These are phyloP conservation scores for Xylophagus ater DNA, from an alignment of 2,888 invertebrate genomes.

Conservation along the genomic window DNA sequence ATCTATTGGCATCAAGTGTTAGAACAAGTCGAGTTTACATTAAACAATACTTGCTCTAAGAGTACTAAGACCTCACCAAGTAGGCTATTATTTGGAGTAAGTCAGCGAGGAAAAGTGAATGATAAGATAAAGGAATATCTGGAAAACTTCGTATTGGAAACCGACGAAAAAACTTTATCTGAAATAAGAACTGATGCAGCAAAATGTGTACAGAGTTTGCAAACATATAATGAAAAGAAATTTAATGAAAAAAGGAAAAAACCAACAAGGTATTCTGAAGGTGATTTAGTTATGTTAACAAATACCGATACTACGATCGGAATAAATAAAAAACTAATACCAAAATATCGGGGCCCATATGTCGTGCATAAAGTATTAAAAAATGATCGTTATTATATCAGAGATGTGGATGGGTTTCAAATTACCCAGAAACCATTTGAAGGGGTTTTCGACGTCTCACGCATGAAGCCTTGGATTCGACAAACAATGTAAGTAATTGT, in stretches of 20 bases:
- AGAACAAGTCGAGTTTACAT: constrained; percentile 1
- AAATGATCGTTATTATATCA: constrained; percentile 18
- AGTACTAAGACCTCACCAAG: too few species aligned
- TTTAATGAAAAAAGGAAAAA: too few species aligned
- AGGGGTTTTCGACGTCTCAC: neutral
- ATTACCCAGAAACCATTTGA: constrained; percentile 15
- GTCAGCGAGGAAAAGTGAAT: constrained; percentile 20
- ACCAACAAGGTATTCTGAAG: too few species aligned
- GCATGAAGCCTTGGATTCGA: neutral
- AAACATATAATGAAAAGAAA: constrained; percentile 21
- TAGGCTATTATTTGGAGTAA: constrained; percentile 23
- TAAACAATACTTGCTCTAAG: constrained; percentile 17
- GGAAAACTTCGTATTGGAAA: constrained; percentile 1
- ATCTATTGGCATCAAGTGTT: constrained; percentile 6
- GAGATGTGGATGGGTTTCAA: constrained; percentile 20
- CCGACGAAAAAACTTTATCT: too few species aligned
- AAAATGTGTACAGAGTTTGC: constrained; percentile 18
- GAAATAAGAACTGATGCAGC: constrained; percentile 15
- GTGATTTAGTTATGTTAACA: constrained; percentile 18
- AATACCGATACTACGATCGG: constrained; percentile 19
- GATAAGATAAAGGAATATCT: constrained; percentile 15
- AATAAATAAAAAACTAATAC: too few species aligned
- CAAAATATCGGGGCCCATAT: too few species aligned
- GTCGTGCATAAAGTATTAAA: constrained; percentile 13
- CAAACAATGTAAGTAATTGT: too few species aligned